Evolutionary conservation across 1,140 invertebrate species (phyloP).

Genomic region (Copidosoma floridanum): DNA sequence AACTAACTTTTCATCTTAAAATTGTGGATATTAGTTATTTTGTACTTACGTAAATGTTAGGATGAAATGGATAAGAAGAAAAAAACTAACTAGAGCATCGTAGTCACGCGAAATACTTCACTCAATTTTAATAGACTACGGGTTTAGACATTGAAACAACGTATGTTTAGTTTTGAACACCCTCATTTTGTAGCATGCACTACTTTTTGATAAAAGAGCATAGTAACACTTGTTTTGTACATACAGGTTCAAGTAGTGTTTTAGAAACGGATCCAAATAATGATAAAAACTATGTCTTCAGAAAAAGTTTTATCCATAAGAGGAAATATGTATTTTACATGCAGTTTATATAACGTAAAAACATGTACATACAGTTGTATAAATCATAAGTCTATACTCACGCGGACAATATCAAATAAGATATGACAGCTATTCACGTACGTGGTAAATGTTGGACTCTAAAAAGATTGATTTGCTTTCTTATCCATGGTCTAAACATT

Average conservation of each 20-base stretch:
- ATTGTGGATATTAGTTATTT: background rate
- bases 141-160: background rate
- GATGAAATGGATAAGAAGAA: background rate
- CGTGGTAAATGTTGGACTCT: too few species aligned
- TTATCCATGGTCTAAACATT: too few species aligned
- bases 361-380: background rate
- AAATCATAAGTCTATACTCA: slow-evolving; percentile 8
- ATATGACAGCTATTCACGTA: background rate
- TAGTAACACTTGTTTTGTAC: too few species aligned
- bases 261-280: too few species aligned
- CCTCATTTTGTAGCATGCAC: slow-evolving; percentile 2
- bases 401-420: slow-evolving; percentile 13
- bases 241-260: too few species aligned
- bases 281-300: background rate
- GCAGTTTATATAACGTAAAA: slow-evolving; percentile 3
- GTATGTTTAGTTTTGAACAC: background rate
- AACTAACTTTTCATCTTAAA: background rate
- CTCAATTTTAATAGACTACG: background rate
- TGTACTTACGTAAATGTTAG: slow-evolving; percentile 23
- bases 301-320: background rate
- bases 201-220: too few species aligned
- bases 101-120: background rate
- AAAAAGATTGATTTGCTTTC: too few species aligned
- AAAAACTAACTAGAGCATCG: background rate
- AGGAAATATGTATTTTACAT: slow-evolving; percentile 18